Base-by-base conservation (phyloP, 2,113 vertebrate species). In the Oenanthe melanoleuca region DNA sequence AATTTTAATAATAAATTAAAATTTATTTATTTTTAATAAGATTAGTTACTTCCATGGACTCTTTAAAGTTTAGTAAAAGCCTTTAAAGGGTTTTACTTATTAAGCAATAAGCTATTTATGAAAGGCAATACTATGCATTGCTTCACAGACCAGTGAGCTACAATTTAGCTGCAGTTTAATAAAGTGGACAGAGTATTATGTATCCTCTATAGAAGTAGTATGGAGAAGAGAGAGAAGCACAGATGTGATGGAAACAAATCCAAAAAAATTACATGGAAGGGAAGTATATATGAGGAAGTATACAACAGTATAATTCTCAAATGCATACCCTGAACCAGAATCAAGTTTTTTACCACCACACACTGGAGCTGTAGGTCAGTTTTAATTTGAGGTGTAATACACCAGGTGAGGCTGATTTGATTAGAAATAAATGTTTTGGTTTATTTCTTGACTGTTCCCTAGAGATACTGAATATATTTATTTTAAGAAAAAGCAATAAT, bases 321-420 rank as follows among this genome's bases (percentile, higher is more conserved):
- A 80, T 3, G 8, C 3, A 10, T 56, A 34, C 11, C 11, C 15
- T 72, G 26, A 92, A 24, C 4, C 20, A 87, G 12, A 60, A 85
- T 56, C 22, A 64, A 20, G 5, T 64, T 8, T 56, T 72, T n/a
- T 17, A 1, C 34, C 26, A 44, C 0, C 1, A 14, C 2, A 22
- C 14, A 28, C 5, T 22, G 17, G 8, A 94, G 17, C 7, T 81
- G 12, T 44, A 80, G 29, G 9, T 3, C 37, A 65, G 18, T 65
- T 63, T 80, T 38, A 44, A 31, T 63, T 70, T 66, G 8, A 28
- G 29, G 31, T 55, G 11, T 37, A 69, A 18, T 49, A 8, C 22
- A 56, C 7, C 2, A 14, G 12, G 3, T 38, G 9, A 86, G 25
- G 47, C 9, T 66, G 45, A 88, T 70, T 57, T 59, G 34, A 37